These are phyloP conservation scores for Plagiodera versicolora DNA, from an alignment of 2,888 invertebrate genomes.

Conservation along the genomic window DNA sequence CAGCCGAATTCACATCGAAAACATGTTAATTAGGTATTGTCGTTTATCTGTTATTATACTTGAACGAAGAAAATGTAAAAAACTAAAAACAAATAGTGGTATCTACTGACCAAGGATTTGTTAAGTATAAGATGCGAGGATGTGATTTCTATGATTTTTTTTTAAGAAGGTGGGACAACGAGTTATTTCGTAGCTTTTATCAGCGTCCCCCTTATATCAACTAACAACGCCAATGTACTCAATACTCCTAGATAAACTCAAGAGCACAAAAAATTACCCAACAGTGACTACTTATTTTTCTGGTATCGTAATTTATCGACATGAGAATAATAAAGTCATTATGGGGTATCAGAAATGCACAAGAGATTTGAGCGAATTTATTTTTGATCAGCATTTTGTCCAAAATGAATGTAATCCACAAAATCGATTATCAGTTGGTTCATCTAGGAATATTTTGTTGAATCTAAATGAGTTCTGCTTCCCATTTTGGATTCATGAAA, in stretches of 20 bases:
- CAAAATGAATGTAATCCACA: too few species aligned
- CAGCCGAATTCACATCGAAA: not conserved
- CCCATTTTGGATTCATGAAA: conserved; percentile 30
- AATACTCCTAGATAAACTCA: not conserved
- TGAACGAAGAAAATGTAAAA: not conserved
- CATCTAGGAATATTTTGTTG: conserved; percentile 48
- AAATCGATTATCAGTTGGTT: conserved; percentile 50
- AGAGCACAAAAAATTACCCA: too few species aligned
- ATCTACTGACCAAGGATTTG: conserved; percentile 27
- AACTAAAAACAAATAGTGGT: conserved; percentile 10
- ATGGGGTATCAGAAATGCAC: too few species aligned
- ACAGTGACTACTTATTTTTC: too few species aligned
- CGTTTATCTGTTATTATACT: not conserved
- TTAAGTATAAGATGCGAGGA: conserved; percentile 16
- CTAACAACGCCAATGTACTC: conserved; percentile 16
- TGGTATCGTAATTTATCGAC: too few species aligned
- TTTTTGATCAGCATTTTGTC: too few species aligned
- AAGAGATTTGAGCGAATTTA: too few species aligned
- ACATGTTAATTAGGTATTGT: not conserved
- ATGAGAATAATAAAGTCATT: too few species aligned
- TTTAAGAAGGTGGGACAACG: too few species aligned
- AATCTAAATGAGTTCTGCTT: conserved; percentile 34
- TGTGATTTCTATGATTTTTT: not conserved
- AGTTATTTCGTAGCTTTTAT: conserved; percentile 12
- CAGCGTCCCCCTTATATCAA: too few species aligned